Evolutionary conservation across 2,797 vertebrate genomes (phyloP), one percentile per base, ranked within the genome.

Genomic region (Parambassis ranga): DNA sequence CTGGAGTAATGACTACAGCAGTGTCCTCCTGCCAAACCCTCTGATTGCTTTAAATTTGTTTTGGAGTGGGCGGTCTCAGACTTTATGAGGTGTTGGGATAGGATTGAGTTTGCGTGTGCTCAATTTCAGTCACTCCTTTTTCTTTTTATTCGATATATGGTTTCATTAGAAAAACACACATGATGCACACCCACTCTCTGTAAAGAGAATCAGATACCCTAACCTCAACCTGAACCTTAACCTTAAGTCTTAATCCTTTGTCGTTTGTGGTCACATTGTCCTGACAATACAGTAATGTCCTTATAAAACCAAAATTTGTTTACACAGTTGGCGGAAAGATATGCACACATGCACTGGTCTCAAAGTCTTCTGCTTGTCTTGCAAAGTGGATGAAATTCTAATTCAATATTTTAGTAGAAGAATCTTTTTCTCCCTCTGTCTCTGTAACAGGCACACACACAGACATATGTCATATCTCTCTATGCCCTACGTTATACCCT

Each of bases 41-140:
- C 65, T 74, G 77, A 89, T 88, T 89, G 84, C 90, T 91, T 86
- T 79, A 83, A 82, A 87, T 90, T 85, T 87, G 82, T 90, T 85
- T 82, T 77, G 83, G 81, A 58, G 82, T 82, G 79, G 73, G 75
- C 75, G 43, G 81, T 71, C 78, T 81, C 71, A 68, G 76, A 80
- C 75, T 89, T 91, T 91, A 92, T 76, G 89, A 89, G 83, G 86
- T 91, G 89, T 89, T 73, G 41, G 73, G 71, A 76, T 63, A 77
- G 66, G 75, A 65, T 7, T 31, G 43, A 65, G 59, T 66, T 24
- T 46, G 37, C 64, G 48, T 60, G 43, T 49, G 28, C n/a, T n/a
- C n/a, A n/a, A n/a, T n/a, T n/a, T n/a, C n/a, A n/a, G n/a, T n/a
- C n/a, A n/a, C 1, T 13, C 14, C 3, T 28, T 39, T 35, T 24